Evolutionary conservation across 2,797 vertebrate species (phyloP), one percentile per base, ranked within the genome.

Genomic region (Cyclopterus lumpus): DNA sequence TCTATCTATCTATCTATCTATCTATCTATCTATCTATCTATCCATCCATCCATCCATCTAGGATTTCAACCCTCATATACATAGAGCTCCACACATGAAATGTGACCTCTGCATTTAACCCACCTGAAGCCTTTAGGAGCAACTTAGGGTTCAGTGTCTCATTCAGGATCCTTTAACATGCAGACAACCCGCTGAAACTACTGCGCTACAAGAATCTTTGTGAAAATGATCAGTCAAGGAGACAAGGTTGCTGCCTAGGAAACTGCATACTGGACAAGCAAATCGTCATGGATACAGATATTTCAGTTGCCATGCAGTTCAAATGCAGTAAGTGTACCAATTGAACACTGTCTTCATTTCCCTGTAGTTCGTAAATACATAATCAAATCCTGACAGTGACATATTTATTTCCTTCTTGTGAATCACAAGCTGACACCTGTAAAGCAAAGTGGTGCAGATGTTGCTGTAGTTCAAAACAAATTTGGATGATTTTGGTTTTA

Each of bases 261-360:
- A 80, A 88, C 84, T 67, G 53, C 34, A 49, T 46, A 64, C 44
- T 48, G 66, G 40, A 61, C 67, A 79, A 76, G 24, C 54, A 79
- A 53, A 82, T 84, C 28, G 6, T 75, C 84, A 86, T 84, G 80
- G 84, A 88, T 80, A 90, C 87, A 70, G 67, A 67, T 71, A 70
- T 77, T 68, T 49, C 62, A 69, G 81, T 70, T 84, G 58, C 67
- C 73, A 75, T 51, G 63, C 64, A 58, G 44, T 51, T 80, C 34
- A 28, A 67, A 48, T 67, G 40, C 65, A 65, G 69, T 74, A n/a
- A 53, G 9, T 66, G 24, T 15, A 30, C 38, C 18, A 42, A 40
- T 11, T 53, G 5, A 30, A 62, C 46, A 51, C 54, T 22, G 64
- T 30, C 49, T 57, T 30, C 12, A 36, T n/a, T 38, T 51, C 34